These are phyloP conservation scores for Leptonema lineaticorne DNA, from an alignment of 1,140 invertebrate species.

Conservation along the genomic window DNA sequence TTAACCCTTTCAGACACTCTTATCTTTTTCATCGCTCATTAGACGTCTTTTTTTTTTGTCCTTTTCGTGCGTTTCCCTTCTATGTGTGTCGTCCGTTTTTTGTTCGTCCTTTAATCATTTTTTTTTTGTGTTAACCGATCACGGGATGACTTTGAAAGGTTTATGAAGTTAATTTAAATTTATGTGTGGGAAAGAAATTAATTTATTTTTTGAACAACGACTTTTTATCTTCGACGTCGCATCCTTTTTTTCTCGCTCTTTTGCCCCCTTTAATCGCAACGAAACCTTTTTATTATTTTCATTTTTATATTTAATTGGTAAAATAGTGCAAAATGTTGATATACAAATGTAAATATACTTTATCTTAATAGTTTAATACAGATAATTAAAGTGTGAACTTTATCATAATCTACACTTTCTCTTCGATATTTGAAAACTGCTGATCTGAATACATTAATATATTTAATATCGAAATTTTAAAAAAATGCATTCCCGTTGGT, in stretches of 20 bases:
- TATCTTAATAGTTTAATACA: too few species aligned
- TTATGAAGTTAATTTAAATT: conserved; percentile 43
- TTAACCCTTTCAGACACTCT: conserved; percentile 36
- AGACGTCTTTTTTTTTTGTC: conserved; percentile 30
- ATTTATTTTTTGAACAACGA: conserved; percentile 32
- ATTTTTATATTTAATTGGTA: neutral
- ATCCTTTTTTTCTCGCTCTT: neutral
- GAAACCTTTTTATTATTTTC: neutral
- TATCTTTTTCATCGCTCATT: conserved; percentile 35
- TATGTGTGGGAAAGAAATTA: conserved; percentile 43
- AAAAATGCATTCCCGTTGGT: too few species aligned
- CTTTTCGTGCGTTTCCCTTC: conserved; percentile 10
- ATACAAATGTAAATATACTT: too few species aligned
- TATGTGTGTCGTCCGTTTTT: conserved; percentile 28
- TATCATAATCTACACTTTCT: too few species aligned
- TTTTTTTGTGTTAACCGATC: conserved; percentile 40
- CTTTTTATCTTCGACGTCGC: too few species aligned
- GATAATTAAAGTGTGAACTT: too few species aligned
- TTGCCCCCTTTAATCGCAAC: too few species aligned
- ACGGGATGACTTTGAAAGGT: conserved; percentile 40
- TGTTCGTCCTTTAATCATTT: conserved; percentile 31
- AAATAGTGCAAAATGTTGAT: too few species aligned
- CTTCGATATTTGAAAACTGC: too few species aligned
- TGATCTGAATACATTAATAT: too few species aligned
- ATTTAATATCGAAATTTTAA: too few species aligned